Evolutionary conservation across 2,888 invertebrate genomes (phyloP), one percentile per base, ranked within the genome.

Genomic region (Hyppa rectilinea): DNA sequence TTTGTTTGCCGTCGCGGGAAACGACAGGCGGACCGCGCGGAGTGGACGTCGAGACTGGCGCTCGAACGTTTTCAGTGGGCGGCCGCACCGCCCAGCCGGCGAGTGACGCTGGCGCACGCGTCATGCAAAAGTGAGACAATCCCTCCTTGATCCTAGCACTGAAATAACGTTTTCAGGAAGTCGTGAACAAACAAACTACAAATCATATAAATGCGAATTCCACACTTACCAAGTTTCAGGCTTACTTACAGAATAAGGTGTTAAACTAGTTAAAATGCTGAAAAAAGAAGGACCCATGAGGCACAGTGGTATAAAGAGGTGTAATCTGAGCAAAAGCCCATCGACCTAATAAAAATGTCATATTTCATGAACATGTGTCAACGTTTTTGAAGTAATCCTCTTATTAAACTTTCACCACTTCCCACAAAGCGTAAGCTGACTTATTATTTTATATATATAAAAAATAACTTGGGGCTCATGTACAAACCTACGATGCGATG

Each of bases 11-110:
- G 85, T 76, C 77, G 88, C 87, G 92, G 93, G 91, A 91, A 93
- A 92, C 90, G 92, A 92, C 96, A 90, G 95, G 96, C 95, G 93
- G 93, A 95, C 96, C 96, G 96, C 96, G 93, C 96, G 96, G 96
- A 96, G 96, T 92, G 94, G 95, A 96, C 96, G 93, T 87, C 94
- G 95, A 94, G 96, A 96, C 96, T 96, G 89, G 91, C 89, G 89
- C 91, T 55, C 34, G 47, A 64, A 68, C 61, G 64, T 79, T 79
- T 93, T 94, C 94, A 92, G 95, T 94, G 93, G 95, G 95, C 94
- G 95, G 94, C 87, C 47, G 38, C 76, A 85, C 93, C 93, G 93
- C 93, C 94, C 92, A 88, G 87, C 93, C 92, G 52, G 81, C 72
- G 84, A 80, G 84, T 86, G 90, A 89, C 90, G 90, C 86, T 83